A percentile compares a stretch with the other conserved stretches of the same genome.
Conservation (phyloP, 2,113 vertebrate species). For the Hemibagrus wyckioides region DNA sequence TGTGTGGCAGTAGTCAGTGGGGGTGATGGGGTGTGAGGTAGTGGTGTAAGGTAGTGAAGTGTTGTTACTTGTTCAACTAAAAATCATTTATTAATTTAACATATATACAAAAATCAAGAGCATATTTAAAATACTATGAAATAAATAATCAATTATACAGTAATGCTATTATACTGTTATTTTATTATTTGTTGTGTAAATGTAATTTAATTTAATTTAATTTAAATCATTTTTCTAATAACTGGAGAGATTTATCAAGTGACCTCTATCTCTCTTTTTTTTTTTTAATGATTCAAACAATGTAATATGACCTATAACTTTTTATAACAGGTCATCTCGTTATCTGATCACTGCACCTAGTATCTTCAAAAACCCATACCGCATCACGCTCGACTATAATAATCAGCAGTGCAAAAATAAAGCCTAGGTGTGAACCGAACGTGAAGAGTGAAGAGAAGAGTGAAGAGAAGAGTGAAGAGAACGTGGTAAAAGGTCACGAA, state of each 20-base stretch:
- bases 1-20: no score
- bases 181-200: neutral
- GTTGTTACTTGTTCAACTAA: neutral
- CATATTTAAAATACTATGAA: neutral
- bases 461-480: no score
- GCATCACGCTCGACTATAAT: neutral
- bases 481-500: slow-evolving; percentile 1
- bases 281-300: no score
- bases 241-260: no score
- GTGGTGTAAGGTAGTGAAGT: no score
- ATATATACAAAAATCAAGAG: neutral
- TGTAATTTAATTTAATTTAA: no score
- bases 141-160: neutral
- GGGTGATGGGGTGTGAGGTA: no score
- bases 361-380: neutral
- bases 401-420: neutral
- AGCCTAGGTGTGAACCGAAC: neutral
- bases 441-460: no score
- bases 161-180: neutral
- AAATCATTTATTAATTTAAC: neutral
- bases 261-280: no score
- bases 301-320: neutral
- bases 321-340: neutral
- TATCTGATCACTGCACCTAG: no score
- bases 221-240: no score